Base-by-base conservation (phyloP, 2,113 vertebrate species). In the Hystrix brachyura region DNA sequence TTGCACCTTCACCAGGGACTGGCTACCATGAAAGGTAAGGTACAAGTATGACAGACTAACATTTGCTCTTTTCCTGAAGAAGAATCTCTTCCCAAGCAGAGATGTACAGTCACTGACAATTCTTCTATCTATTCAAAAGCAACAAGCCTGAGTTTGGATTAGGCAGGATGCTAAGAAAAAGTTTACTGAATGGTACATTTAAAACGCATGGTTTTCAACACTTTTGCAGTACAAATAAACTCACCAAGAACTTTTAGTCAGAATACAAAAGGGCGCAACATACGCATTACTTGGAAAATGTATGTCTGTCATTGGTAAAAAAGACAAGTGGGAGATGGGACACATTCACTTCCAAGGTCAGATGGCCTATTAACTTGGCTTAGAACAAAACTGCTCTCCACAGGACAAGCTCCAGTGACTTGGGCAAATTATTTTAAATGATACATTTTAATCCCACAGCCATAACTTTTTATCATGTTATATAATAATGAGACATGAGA, bases 381-480 rank as follows among this genome's bases (percentile, higher is more conserved):
- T 65, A 92, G 57, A 87, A 55, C 69, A 82, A 94, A 96, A 88
- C 1, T 71, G 4, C 80, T 86, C 78, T 91, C 76, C 38, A 76
- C 62, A 3, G 43, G 85, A 95, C 19, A 43, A 79, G 59, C 67
- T 71, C 91, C 62, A 74, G 4, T 80, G 86, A 92, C 29, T 80
- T 67, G 34, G 48, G 29, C 10, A 94, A 76, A 95, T 96, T 60
- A 90, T 96, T 94, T 93, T 95, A 53, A 43, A 69, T 38, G 64
- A 95, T 48, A 82, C 67, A 95, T 95, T 95, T 87, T 91, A 97
- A 95, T 86, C 91, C 89, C 95, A 93, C 18, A 91, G 82, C 25
- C 4, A 65, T 29, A 60, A 59, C n/a, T 80, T 96, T 96, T 76
- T 74, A 80, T 95, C 51, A 91, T 89, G 57, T 62, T 84, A 84